These are phyloP conservation scores for Bombycilla garrulus DNA, from an alignment of 2,113 vertebrate genomes.

Conservation along the genomic window DNA sequence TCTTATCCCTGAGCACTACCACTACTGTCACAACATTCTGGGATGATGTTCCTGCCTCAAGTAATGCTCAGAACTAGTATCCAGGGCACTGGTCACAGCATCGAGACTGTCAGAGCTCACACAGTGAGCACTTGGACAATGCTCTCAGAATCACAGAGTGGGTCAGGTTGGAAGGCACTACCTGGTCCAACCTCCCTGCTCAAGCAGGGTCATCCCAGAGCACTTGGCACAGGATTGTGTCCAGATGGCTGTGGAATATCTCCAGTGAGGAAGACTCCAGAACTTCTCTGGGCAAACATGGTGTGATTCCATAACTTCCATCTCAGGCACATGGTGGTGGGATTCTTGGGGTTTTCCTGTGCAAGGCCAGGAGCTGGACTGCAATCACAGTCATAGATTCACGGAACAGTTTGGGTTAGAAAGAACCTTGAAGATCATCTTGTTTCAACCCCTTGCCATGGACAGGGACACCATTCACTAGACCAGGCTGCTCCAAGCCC, in stretches of 20 bases:
- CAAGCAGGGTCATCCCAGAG: neutral
- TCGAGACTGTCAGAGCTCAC: neutral
- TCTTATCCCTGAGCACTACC: neutral
- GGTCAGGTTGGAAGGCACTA: neutral
- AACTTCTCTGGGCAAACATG: neutral
- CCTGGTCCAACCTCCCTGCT: neutral
- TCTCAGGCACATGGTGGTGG: neutral
- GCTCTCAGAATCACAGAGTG: neutral
- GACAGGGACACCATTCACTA: neutral
- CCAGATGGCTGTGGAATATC: neutral
- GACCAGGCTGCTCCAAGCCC: neutral
- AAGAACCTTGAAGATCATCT: neutral
- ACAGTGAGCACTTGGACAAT: neutral
- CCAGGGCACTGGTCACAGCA: neutral
- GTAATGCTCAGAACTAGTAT: neutral
- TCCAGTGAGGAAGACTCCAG: neutral
- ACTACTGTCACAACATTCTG: neutral
- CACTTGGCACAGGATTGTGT: neutral
- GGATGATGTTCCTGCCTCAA: neutral
- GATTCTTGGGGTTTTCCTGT: neutral
- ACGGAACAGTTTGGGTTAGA: neutral
- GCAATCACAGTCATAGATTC: neutral
- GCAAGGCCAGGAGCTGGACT: neutral
- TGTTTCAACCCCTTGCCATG: neutral
- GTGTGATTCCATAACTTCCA: neutral